These are phyloP conservation scores for Tangara arthus DNA, from an alignment of 2,797 vertebrate genomes.

Conservation along the genomic window DNA sequence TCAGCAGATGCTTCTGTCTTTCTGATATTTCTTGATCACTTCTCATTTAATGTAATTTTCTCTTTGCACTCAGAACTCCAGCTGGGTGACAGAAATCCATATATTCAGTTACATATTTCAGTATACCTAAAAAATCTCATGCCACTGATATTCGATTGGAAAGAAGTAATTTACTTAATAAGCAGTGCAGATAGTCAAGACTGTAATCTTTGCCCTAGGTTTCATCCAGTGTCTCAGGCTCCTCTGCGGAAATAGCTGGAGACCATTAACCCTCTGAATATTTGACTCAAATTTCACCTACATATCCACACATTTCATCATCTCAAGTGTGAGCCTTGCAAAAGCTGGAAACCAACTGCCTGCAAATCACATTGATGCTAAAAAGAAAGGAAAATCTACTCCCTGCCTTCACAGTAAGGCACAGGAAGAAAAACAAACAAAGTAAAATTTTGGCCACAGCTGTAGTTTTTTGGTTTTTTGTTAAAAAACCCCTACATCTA, in stretches of 20 bases:
- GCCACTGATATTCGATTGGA: not conserved
- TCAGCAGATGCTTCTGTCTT: not conserved
- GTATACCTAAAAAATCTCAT: not conserved
- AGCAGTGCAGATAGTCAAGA: not conserved
- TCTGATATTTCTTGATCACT: not conserved
- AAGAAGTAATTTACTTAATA: not conserved
- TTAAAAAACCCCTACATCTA: accelerated
- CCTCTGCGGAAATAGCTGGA: not conserved
- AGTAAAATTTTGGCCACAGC: not conserved
- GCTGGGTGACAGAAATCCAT: not conserved
- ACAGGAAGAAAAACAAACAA: not conserved
- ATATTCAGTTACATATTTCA: not conserved
- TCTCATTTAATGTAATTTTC: not conserved
- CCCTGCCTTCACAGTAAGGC: not conserved
- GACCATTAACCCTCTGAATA: not conserved
- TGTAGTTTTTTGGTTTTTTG: not conserved
- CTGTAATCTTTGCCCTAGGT: not conserved
- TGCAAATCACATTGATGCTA: not conserved
- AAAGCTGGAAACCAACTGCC: not conserved
- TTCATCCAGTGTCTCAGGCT: not conserved
- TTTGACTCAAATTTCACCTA: not conserved
- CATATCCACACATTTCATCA: not conserved
- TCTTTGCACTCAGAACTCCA: not conserved
- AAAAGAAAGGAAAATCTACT: not conserved
- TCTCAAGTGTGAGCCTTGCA: not conserved